phyloP scores from a whole-genome alignment of 37 sponge, comb jelly and placozoan genomes.

The Axinella damicornis region DNA sequence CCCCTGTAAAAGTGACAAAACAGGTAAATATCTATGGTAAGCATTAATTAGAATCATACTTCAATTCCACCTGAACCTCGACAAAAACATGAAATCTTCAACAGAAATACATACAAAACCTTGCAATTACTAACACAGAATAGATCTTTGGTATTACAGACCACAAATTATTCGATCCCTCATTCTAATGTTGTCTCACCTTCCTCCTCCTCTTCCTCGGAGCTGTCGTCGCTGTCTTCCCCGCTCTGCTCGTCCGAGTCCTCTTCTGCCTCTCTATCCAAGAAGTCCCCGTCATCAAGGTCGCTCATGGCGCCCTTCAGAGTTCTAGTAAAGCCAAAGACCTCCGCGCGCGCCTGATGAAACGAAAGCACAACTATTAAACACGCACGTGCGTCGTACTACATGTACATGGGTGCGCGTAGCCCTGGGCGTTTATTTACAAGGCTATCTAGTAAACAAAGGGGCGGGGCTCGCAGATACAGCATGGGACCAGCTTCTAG shows the following conservation, averaged over 20 bases:
- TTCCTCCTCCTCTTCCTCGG: constrained; percentile 34
- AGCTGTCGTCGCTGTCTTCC: constrained; percentile 19
- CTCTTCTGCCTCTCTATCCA: constrained; percentile 39
- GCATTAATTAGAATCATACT: constrained; percentile 49
- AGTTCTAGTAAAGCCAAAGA: too few species aligned
- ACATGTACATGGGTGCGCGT: too few species aligned
- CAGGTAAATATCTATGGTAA: not conserved
- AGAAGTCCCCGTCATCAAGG: constrained; percentile 7
- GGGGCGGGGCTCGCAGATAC: constrained; percentile 7
- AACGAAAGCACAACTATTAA: too few species aligned
- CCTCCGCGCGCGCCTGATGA: too few species aligned
- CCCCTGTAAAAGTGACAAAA: not conserved
- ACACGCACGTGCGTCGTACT: too few species aligned
- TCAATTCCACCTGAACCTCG: not conserved
- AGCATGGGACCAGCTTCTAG: not conserved
- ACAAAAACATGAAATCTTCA: not conserved
- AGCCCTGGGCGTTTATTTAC: too few species aligned
- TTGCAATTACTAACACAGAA: not conserved
- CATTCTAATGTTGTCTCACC: too few species aligned
- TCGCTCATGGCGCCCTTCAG: constrained; percentile 13
- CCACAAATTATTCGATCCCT: too few species aligned
- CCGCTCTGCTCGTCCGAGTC: constrained; percentile 33
- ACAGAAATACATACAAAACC: too few species aligned
- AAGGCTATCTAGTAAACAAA: not conserved
- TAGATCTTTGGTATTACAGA: not conserved